These are phyloP conservation scores for Argopecten irradians DNA, from an alignment of 1,140 invertebrate genomes.

Conservation along the genomic window DNA sequence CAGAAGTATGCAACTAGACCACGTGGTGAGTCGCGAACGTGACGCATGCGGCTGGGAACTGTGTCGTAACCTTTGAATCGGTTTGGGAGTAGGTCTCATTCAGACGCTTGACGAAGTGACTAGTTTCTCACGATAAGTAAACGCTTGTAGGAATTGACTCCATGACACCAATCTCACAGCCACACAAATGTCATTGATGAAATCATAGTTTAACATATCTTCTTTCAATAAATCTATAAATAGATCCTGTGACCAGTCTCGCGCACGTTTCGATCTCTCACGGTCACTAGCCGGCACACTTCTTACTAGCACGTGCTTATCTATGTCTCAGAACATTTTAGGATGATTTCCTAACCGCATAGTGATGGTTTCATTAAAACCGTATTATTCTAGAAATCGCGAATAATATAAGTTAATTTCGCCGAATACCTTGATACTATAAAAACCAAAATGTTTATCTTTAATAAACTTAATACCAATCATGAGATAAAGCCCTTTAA, in stretches of 20 bases:
- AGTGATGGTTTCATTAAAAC: too few species aligned
- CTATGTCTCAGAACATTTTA: not conserved
- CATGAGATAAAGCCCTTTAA: too few species aligned
- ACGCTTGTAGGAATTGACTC: not conserved
- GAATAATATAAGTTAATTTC: too few species aligned
- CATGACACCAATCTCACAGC: not conserved
- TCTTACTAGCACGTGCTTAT: not conserved
- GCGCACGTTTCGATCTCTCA: not conserved
- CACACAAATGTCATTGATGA: not conserved
- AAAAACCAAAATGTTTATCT: too few species aligned
- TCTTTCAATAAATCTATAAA: not conserved
- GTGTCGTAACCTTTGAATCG: constrained; percentile 14
- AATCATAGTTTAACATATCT: not conserved
- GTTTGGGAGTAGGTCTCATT: constrained; percentile 1
- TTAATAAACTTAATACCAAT: too few species aligned
- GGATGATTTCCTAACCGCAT: too few species aligned
- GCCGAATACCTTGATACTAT: too few species aligned
- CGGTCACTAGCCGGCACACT: not conserved
- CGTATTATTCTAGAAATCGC: too few species aligned
- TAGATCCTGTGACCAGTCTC: not conserved
- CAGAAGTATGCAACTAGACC: constrained; percentile 6
- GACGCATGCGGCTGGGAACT: not conserved
- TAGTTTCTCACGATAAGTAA: not conserved
- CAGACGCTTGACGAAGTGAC: not conserved
- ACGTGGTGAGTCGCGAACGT: constrained; percentile 19